These are phyloP conservation scores for Augiades crinisus DNA, from an alignment of 2,888 invertebrate species.

Conservation along the genomic window DNA sequence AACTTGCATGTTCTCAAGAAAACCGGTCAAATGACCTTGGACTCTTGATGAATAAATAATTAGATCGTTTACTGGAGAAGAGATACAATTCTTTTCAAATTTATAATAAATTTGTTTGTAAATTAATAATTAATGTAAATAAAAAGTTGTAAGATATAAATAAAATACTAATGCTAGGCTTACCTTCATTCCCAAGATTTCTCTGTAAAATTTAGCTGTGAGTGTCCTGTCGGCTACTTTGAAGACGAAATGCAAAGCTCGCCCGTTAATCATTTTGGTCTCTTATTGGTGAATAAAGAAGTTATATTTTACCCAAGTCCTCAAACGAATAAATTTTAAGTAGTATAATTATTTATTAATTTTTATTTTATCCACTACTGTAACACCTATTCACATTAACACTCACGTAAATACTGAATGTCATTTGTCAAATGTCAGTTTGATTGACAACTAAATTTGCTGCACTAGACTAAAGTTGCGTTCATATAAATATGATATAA, in stretches of 20 bases:
- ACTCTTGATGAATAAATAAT: background rate
- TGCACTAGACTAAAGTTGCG: too few relatives aligned
- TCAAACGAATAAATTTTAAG: constrained; percentile 8
- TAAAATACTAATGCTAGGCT: too few relatives aligned
- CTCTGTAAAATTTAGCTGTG: constrained; percentile 93
- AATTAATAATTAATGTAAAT: too few relatives aligned
- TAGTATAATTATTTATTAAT: constrained; percentile 1
- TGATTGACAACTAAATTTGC: too few relatives aligned
- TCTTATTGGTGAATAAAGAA: background rate
- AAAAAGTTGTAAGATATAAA: too few relatives aligned
- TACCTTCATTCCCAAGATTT: constrained; percentile 97
- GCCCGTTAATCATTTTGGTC: constrained; percentile 81
- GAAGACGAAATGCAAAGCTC: constrained; percentile 97
- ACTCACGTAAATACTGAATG: background rate
- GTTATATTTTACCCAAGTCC: background rate
- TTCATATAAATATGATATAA: too few relatives aligned
- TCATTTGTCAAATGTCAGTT: too few relatives aligned
- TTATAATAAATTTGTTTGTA: too few relatives aligned
- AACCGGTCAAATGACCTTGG: constrained; percentile 18
- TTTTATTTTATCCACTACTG: too few relatives aligned
- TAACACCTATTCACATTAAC: background rate
- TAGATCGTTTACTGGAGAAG: too few relatives aligned
- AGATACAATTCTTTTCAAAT: background rate
- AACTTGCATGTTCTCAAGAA: background rate
- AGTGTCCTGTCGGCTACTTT: constrained; percentile 95